Evolutionary conservation across 2,113 vertebrate species (phyloP).

Genomic region (Bubo blakistoni): DNA sequence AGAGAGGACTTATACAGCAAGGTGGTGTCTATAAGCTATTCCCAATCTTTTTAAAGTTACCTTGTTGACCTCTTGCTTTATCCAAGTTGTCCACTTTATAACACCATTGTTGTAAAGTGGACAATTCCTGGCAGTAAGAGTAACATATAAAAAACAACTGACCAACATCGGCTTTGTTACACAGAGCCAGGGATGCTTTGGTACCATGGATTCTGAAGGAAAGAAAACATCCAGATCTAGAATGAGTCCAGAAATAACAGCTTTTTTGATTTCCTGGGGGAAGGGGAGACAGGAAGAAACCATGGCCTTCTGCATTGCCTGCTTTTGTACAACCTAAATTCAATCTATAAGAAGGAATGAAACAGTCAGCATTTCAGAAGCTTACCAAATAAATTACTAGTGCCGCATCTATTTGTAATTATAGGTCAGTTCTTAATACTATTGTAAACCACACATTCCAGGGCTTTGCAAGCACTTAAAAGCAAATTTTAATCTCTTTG

Average conservation of each 20-base stretch:
- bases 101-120: not conserved
- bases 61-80: not conserved
- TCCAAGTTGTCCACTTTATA: not conserved
- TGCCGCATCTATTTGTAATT: slow-evolving; percentile 31
- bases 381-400: slow-evolving; percentile 25
- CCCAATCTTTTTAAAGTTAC: not conserved
- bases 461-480: not conserved
- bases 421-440: slow-evolving; percentile 29
- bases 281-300: not conserved
- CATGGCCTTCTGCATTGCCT: not conserved
- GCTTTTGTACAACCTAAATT: slow-evolving; percentile 34
- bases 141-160: not conserved
- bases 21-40: not conserved
- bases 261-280: slow-evolving; percentile 29
- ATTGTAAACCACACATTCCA: slow-evolving; percentile 27
- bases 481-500: not conserved
- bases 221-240: not conserved
- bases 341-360: slow-evolving; percentile 32
- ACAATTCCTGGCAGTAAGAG: not conserved
- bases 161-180: not conserved
- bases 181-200: not conserved
- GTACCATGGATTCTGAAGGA: not conserved
- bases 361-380: slow-evolving; percentile 55
- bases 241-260: not conserved
- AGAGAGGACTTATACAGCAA: not conserved